Evolutionary conservation across 1,140 invertebrate species (phyloP).

Genomic region (Ceratina calcarata): DNA sequence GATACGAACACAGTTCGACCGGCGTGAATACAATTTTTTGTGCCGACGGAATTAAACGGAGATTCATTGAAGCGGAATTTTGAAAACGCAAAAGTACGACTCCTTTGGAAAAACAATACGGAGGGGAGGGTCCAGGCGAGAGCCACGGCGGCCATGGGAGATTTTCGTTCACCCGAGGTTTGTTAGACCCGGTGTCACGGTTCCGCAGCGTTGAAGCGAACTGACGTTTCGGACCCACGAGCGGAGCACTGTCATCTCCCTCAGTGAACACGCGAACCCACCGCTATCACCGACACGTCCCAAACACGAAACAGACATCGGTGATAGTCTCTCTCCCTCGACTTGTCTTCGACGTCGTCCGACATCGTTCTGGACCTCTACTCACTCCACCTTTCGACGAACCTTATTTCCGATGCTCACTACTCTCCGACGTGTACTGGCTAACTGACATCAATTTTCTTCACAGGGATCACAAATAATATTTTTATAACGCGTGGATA

Average conservation of each 20-base stretch:
- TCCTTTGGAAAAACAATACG: background rate
- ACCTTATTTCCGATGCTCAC: too few relatives aligned
- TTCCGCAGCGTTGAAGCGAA: conserved; percentile 72
- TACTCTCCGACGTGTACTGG: background rate
- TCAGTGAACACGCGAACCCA: conserved; percentile 55
- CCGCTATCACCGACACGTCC: conserved; percentile 42
- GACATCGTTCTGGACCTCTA: conserved; percentile 32
- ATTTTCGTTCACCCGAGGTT: conserved; percentile 72
- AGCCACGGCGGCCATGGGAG: conserved; percentile 63
- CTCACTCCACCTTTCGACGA: background rate
- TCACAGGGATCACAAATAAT: background rate
- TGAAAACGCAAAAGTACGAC: too few relatives aligned
- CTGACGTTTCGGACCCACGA: conserved; percentile 75
- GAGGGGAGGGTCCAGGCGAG: conserved; percentile 37
- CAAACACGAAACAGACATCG: conserved; percentile 63
- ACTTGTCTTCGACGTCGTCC: conserved; percentile 38
- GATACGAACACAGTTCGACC: conserved; percentile 31
- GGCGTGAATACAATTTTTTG: too few relatives aligned
- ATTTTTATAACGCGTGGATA: background rate
- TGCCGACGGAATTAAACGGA: background rate
- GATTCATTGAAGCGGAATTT: too few relatives aligned
- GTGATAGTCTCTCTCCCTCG: conserved; percentile 43
- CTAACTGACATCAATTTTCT: background rate
- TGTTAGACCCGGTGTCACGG: conserved; percentile 72
- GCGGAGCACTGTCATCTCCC: conserved; percentile 57